A percentile compares a stretch with the other conserved stretches of the same genome.
phyloP scores from a whole-genome alignment of 2,888 invertebrate genomes.

The Calliscelio sp. region DNA sequence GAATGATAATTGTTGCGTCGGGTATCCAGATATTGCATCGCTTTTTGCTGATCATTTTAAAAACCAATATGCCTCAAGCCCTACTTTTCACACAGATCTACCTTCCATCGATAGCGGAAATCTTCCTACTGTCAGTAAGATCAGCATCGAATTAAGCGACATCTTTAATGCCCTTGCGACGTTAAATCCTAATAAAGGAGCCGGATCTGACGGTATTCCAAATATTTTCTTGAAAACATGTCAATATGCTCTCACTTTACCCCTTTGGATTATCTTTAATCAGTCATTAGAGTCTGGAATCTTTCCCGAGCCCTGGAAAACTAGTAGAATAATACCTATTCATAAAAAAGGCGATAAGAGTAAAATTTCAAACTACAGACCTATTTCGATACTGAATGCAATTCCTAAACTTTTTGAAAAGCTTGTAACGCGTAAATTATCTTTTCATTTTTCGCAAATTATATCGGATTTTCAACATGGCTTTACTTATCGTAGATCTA shows the following conservation, averaged over 20 bases:
- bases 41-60: not conserved
- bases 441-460: not conserved
- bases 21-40: not conserved
- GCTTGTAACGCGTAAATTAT: not conserved
- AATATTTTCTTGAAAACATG: not conserved
- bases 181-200: not conserved
- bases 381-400: slow-evolving; percentile 28
- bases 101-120: too few species aligned
- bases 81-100: not conserved
- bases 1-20: not conserved
- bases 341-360: slow-evolving; percentile 10
- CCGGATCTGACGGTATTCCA: not conserved
- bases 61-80: not conserved
- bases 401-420: slow-evolving; percentile 29
- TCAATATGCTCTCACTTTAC: not conserved
- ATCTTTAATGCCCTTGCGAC: not conserved
- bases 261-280: slow-evolving; percentile 1
- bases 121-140: not conserved
- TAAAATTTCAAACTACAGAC: slow-evolving; percentile 9
- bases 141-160: not conserved
- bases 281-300: not conserved
- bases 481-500: slow-evolving; percentile 1
- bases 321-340: slow-evolving; percentile 3
- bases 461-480: slow-evolving; percentile 17
- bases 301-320: slow-evolving; percentile 11